phyloP scores from a whole-genome alignment of 1,140 invertebrate genomes.

The Anastrepha ludens region DNA sequence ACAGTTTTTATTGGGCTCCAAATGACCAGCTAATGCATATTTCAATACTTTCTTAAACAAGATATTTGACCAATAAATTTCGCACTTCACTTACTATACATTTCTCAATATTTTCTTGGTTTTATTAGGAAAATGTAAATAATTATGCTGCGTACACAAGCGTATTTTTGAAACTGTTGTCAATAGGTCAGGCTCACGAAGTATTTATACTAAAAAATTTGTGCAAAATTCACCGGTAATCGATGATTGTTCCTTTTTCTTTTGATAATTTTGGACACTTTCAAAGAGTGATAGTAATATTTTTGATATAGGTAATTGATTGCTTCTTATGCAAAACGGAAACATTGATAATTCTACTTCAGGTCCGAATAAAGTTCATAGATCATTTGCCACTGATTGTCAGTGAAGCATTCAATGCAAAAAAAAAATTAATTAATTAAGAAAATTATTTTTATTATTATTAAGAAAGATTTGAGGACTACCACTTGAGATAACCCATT shows the following conservation, averaged over 20 bases:
- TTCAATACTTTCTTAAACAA: too few species aligned
- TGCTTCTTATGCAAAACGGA: slow-evolving; percentile 27
- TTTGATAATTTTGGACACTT: background rate
- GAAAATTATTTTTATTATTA: too few species aligned
- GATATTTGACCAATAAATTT: too few species aligned
- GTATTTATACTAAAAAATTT: slow-evolving; percentile 21
- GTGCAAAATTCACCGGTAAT: background rate
- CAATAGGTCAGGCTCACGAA: background rate
- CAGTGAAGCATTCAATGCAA: background rate
- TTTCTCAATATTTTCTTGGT: background rate
- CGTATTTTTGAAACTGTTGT: background rate
- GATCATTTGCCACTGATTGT: background rate
- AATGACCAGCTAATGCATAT: too few species aligned
- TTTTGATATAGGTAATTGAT: slow-evolving; percentile 30
- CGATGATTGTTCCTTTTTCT: background rate
- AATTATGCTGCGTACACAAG: background rate
- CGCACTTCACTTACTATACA: slow-evolving; percentile 8
- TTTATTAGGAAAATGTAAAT: background rate
- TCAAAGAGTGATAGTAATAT: background rate
- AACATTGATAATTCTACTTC: background rate
- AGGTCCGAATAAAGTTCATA: background rate
- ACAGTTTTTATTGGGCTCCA: too few species aligned
- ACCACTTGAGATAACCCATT: background rate
- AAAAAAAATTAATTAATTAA: background rate
- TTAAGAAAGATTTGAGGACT: too few species aligned